Evolutionary conservation across 2,888 invertebrate genomes (phyloP).

Genomic region (Cyrtodaria siliqua): DNA sequence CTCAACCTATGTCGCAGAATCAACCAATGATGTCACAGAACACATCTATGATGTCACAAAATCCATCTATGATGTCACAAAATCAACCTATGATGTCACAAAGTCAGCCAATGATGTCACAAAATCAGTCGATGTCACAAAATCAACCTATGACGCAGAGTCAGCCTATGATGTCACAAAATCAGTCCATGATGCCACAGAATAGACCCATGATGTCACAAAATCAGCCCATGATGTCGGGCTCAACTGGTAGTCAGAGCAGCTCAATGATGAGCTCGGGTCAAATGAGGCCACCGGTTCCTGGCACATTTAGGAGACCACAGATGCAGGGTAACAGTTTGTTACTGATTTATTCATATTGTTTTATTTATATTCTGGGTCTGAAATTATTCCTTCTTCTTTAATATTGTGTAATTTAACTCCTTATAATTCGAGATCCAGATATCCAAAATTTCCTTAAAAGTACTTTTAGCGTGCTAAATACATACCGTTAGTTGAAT

Average conservation of each 20-base stretch:
- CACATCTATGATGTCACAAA: conserved; percentile 68
- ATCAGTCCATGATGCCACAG: conserved; percentile 65
- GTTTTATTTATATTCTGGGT: too few species aligned
- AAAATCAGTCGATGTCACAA: conserved; percentile 70
- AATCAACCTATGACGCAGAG: conserved; percentile 59
- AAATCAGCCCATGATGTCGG: conserved; percentile 64
- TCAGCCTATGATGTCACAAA: conserved; percentile 65
- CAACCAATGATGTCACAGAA: conserved; percentile 65
- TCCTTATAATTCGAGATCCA: too few species aligned
- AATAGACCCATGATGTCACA: conserved; percentile 67
- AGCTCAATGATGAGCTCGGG: conserved; percentile 57
- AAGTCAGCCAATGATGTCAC: conserved; percentile 65
- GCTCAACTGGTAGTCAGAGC: conserved; percentile 32
- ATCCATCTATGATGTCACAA: conserved; percentile 72
- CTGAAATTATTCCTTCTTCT: too few species aligned
- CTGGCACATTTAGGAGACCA: conserved; percentile 65
- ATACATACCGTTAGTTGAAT: too few species aligned
- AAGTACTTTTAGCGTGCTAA: too few species aligned
- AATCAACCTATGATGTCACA: conserved; percentile 68
- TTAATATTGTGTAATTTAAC: too few species aligned
- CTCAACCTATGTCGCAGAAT: conserved; percentile 57
- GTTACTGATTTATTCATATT: too few species aligned
- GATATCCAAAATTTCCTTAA: too few species aligned
- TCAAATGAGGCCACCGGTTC: conserved; percentile 66
- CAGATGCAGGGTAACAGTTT: conserved; percentile 66